Conservation (phyloP, 2,113 vertebrate species). For the Oxyruncus cristatus region DNA sequence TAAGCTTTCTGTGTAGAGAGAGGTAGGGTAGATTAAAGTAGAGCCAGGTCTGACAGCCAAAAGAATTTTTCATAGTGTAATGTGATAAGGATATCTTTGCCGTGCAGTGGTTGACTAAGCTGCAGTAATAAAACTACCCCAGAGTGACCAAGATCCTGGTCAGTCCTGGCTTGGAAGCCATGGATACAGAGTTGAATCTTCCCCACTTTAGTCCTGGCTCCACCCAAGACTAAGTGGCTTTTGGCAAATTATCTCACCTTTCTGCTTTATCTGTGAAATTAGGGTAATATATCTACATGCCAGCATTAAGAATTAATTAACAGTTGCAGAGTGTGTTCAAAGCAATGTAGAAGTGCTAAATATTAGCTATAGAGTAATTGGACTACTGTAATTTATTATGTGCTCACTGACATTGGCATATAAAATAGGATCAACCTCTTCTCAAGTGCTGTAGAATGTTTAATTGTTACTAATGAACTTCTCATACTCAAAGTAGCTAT, state of each 20-base stretch:
- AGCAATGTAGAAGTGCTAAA: constrained; percentile 3
- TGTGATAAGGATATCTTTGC: neutral
- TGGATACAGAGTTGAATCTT: neutral
- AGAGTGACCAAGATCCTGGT: neutral
- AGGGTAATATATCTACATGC: neutral
- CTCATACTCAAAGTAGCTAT: neutral
- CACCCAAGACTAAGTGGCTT: neutral
- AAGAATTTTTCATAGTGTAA: neutral
- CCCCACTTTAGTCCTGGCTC: neutral
- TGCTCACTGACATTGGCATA: neutral
- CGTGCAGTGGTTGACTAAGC: rapidly evolving
- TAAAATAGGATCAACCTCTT: constrained; percentile 18
- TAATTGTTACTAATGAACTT: constrained; percentile 46
- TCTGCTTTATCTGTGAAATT: constrained; percentile 22
- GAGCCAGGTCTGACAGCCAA: neutral
- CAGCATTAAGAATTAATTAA: constrained; percentile 1
- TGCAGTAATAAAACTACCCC: neutral
- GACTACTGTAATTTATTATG: constrained; percentile 17
- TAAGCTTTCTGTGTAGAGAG: neutral
- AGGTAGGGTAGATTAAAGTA: neutral
- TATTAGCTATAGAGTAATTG: constrained; percentile 27
- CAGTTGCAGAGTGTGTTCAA: neutral
- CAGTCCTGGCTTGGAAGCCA: neutral
- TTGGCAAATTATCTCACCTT: neutral
- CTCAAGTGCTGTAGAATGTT: constrained; percentile 25